Evolutionary conservation across 2,888 invertebrate genomes (phyloP), one percentile per base, ranked within the genome.

Genomic region (Hirtodrosophila confusa): DNA sequence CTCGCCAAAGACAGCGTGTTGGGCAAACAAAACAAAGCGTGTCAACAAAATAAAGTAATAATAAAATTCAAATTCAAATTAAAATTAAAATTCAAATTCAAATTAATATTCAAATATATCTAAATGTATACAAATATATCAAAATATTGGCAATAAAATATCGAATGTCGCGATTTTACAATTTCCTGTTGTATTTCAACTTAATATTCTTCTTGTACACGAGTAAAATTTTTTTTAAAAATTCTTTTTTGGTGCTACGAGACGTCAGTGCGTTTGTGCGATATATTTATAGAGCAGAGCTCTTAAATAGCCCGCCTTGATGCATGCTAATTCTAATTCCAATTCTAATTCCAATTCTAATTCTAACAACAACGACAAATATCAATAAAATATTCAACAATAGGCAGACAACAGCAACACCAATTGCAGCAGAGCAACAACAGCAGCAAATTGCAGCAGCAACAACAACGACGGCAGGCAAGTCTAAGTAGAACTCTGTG

Each of bases 221-320:
- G 41, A 37, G 29, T 56, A 49, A 49, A 55, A 31, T 56, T 58
- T 69, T 69, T 77, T 70, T 75, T 55, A 44, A 23, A 55, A 53
- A 57, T 75, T 75, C 8, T 75, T 75, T 74, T 74, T 39, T 64
- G 40, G 73, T 78, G 78, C 37, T 36, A 71, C 60, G 48, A 41
- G 48, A 36, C 57, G 43, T 63, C 86, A 85, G 82, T 82, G 82
- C 87, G 85, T 78, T 72, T 82, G 82, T 82, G 79, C 54, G 67
- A 79, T 72, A 62, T 62, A 53, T 58, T 33, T 10, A 60, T 27
- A 35, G 48, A 47, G 33, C 47, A 53, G 43, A 47, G 48, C 40
- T 17, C 17, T 17, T 17, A 17, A 17, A 17, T 17, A 17, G 17
- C 17, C 17, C 17, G 17, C 17, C 17, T 17, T 17, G 17, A 17